Percentiles rank a stretch among this genome's conserved stretches.
Conservation (phyloP, 92 coral and sea anemone genomes). For the Phenganax marumi region DNA sequence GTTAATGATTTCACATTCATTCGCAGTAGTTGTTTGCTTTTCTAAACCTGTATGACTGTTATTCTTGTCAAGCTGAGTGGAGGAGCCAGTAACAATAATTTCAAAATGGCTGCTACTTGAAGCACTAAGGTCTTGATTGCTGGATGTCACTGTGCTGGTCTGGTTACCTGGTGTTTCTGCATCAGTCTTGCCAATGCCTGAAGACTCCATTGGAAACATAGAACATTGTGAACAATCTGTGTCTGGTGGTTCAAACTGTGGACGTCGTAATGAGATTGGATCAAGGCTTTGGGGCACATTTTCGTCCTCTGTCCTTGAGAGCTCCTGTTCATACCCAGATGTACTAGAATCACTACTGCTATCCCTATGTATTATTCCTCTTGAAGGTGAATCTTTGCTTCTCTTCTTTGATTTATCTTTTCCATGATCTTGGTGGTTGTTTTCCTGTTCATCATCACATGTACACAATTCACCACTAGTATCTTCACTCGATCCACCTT, state of each 20-base stretch:
- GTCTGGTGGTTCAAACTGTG: not conserved
- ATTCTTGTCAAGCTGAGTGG: not conserved
- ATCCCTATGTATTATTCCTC: not conserved
- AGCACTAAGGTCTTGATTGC: no score
- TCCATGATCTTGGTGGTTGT: not conserved
- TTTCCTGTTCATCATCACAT: constrained; percentile 10
- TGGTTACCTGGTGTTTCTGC: not conserved
- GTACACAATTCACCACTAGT: not conserved
- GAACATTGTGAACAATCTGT: not conserved
- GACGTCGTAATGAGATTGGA: no score
- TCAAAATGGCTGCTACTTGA: not conserved
- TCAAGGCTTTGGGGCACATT: no score
- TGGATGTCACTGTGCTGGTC: no score
- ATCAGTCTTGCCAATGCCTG: not conserved
- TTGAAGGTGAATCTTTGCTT: not conserved
- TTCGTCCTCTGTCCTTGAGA: not conserved
- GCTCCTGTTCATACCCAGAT: not conserved
- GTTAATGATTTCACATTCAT: not conserved
- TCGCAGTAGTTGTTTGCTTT: not conserved
- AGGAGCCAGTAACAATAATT: not conserved
- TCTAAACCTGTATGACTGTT: not conserved
- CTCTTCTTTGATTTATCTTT: not conserved
- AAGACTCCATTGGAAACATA: not conserved
- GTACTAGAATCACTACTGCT: not conserved
- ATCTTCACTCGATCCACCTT: not conserved